Evolutionary conservation across 2,888 invertebrate species (phyloP), one percentile per base, ranked within the genome.

Genomic region (Eumacrocentrus americanus): DNA sequence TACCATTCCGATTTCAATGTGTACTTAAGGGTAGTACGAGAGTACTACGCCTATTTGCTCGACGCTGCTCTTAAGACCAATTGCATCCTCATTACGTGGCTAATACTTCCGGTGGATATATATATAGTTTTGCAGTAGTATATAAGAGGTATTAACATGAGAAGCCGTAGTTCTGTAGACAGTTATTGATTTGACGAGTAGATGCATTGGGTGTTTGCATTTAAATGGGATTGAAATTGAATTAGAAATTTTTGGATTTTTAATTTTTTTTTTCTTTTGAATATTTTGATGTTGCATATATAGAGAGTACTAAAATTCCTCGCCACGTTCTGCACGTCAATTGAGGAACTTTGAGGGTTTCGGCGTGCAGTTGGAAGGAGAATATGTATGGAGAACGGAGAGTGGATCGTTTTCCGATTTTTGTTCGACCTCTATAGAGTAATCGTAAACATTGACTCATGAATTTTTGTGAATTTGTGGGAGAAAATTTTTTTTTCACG

Each of bases 371-470:
- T n/a, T n/a, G n/a, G n/a, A n/a, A n/a, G n/a, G n/a, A n/a, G n/a
- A n/a, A n/a, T n/a, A n/a, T n/a, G n/a, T n/a, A n/a, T n/a, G n/a
- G n/a, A n/a, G n/a, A n/a, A n/a, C n/a, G n/a, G n/a, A n/a, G 52
- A 58, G 62, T 51, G 53, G 37, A 65, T 65, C 64, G 62, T 65
- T 65, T 65, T 62, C 64, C 64, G 58, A 65, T 65, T 58, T 59
- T 37, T 60, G n/a, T 48, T 46, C 14, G 25, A 46, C 34, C 40
- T 38, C 60, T 25, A 14, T 34, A 46, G 16, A 38, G 38, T 37
- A 35, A 53, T 42, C 62, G 56, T 63, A 63, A 65, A 62, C 60
- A 62, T 57, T 61, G 40, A 53, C 57, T 65, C 65, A 65, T 65
- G 62, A 65, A 65, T 65, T 63, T 62, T 62, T 59, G 54, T 58